A percentile compares a stretch with the other conserved stretches of the same genome.
Conservation (phyloP, 2,888 invertebrate species). For the Sialis fuliginosa region DNA sequence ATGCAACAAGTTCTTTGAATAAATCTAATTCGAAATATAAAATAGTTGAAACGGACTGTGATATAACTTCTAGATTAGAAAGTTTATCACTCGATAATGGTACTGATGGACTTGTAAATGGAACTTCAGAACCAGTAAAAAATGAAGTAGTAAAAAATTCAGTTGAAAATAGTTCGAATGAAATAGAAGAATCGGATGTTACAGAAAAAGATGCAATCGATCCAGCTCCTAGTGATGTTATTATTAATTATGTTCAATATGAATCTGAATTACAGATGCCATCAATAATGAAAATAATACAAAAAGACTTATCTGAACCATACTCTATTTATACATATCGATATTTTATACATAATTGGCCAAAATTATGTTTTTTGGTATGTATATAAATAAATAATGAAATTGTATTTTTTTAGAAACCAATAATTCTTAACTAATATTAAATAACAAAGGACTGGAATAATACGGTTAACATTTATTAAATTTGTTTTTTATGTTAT, state of each 20-base stretch:
- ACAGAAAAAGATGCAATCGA: background rate
- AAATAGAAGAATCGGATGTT: slow-evolving; percentile 2
- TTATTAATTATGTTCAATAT: slow-evolving; percentile 54
- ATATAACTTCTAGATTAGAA: slow-evolving; percentile 2
- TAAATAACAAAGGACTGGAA: too few species aligned
- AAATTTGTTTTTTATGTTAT: too few species aligned
- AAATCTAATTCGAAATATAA: too few species aligned
- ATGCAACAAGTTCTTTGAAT: too few species aligned
- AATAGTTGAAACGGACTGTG: background rate
- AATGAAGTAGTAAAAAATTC: background rate
- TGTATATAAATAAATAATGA: slow-evolving; percentile 18
- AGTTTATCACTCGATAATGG: slow-evolving; percentile 1
- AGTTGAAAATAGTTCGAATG: background rate
- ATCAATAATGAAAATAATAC: slow-evolving; percentile 96
- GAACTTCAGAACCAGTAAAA: background rate
- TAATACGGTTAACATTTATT: too few species aligned
- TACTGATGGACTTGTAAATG: slow-evolving; percentile 1
- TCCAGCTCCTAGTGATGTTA: slow-evolving; percentile 9
- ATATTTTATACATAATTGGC: slow-evolving; percentile 99
- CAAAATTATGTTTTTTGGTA: slow-evolving; percentile 91
- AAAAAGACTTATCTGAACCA: slow-evolving; percentile 97
- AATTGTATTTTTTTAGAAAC: too few species aligned
- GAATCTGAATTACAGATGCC: slow-evolving; percentile 96
- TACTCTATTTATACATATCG: slow-evolving; percentile 99
- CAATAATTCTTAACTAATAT: too few species aligned